These are phyloP conservation scores for Macrocentrus cingulum DNA, from an alignment of 1,140 invertebrate genomes.

Conservation along the genomic window DNA sequence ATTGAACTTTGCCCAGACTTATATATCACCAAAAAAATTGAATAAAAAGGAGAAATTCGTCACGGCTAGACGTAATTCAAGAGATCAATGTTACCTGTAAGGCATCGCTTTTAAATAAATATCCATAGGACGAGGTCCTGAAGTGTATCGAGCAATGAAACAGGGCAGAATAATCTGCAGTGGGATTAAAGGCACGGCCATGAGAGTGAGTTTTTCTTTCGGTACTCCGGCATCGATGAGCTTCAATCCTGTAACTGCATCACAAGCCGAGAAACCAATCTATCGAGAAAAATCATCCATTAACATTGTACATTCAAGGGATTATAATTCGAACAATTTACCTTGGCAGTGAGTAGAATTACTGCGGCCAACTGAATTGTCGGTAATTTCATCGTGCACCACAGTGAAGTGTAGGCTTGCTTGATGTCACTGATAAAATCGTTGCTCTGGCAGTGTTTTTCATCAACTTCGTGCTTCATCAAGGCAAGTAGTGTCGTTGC, in stretches of 20 bases:
- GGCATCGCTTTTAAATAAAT: conserved; percentile 90
- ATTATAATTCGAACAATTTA: conserved; percentile 42
- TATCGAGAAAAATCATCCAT: conserved; percentile 54
- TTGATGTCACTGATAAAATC: conserved; percentile 67
- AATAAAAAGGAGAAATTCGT: no score
- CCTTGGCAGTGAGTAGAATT: conserved; percentile 89
- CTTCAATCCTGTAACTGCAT: conserved; percentile 93
- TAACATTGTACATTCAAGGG: conserved; percentile 9
- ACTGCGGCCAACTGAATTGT: conserved; percentile 76
- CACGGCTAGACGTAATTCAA: no score
- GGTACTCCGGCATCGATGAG: conserved; percentile 93
- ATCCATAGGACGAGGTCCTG: conserved; percentile 84
- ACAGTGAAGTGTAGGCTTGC: conserved; percentile 83
- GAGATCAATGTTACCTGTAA: conserved; percentile 69
- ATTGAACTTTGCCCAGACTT: no score
- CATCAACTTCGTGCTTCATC: conserved; percentile 81
- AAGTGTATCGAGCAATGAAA: conserved; percentile 82
- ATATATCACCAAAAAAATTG: no score
- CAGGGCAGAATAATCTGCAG: conserved; percentile 93
- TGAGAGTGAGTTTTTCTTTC: conserved; percentile 89
- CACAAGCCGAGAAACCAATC: conserved; percentile 95
- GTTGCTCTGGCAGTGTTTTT: conserved; percentile 50
- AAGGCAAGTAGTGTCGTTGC: conserved; percentile 88
- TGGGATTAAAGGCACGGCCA: conserved; percentile 90
- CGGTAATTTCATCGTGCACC: conserved; percentile 81